Evolutionary conservation across 2,797 vertebrate genomes (phyloP).

Genomic region (Diceros bicornis): DNA sequence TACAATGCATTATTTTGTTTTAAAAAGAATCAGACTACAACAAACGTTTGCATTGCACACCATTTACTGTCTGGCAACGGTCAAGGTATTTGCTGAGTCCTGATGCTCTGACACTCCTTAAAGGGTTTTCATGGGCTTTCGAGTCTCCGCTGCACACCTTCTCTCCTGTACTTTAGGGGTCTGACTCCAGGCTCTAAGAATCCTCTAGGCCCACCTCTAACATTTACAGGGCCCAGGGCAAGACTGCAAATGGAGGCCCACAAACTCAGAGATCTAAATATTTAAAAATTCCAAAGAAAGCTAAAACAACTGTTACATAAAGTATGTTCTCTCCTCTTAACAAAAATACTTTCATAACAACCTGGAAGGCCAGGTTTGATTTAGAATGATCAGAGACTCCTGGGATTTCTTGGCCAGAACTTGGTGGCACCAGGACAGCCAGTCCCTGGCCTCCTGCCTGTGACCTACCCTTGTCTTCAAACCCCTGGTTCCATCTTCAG

Average conservation of each 20-base stretch:
- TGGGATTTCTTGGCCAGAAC: not conserved
- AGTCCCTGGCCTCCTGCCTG: not conserved
- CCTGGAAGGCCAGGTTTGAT: not conserved
- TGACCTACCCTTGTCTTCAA: not conserved
- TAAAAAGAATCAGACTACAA: conserved; percentile 59
- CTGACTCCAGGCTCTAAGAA: not conserved
- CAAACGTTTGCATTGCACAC: conserved; percentile 29
- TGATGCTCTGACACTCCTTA: not conserved
- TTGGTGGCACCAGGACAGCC: not conserved
- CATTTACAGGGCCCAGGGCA: not conserved
- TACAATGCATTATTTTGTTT: conserved; percentile 53
- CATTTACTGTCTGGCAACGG: conserved; percentile 27
- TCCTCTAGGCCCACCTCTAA: not conserved
- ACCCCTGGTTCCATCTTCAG: not conserved
- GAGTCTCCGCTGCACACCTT: not conserved
- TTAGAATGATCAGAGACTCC: not conserved
- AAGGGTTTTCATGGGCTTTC: not conserved
- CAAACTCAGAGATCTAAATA: not conserved
- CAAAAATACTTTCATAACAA: not conserved
- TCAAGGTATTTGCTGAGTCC: conserved; percentile 18
- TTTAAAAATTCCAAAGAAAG: not conserved
- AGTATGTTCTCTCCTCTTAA: not conserved
- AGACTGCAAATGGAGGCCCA: not conserved
- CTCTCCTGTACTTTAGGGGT: not conserved
- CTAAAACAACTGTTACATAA: not conserved